These are phyloP conservation scores for Rhinogobius similis DNA, from an alignment of 2,113 vertebrate species.

Conservation along the genomic window DNA sequence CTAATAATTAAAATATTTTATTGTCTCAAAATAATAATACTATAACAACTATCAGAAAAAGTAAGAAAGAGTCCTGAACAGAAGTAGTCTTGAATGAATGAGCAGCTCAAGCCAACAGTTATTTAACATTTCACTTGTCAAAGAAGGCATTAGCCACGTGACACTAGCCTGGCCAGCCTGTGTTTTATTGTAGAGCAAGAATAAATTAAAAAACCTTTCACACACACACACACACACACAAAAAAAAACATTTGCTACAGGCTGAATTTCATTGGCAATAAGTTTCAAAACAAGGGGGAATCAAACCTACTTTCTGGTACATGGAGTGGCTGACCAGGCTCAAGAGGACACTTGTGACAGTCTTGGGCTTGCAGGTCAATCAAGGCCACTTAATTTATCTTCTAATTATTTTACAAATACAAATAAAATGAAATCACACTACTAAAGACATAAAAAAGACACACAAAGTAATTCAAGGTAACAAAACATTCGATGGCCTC, in stretches of 20 bases:
- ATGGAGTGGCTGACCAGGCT: background rate
- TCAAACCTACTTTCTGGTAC: background rate
- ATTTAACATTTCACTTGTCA: background rate
- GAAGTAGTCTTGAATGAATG: background rate
- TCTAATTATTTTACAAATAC: slow-evolving; percentile 14
- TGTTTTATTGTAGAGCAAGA: background rate
- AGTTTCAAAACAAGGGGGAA: background rate
- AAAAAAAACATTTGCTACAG: background rate
- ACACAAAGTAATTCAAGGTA: background rate
- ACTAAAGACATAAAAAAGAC: slow-evolving; percentile 7
- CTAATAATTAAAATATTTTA: slow-evolving; percentile 50
- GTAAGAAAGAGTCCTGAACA: slow-evolving; percentile 22
- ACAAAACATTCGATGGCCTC: slow-evolving; percentile 7
- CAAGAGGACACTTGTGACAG: background rate
- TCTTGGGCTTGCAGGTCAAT: background rate
- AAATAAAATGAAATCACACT: slow-evolving; percentile 32
- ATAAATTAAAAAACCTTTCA: background rate
- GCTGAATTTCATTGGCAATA: background rate
- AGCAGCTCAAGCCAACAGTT: slow-evolving; percentile 12
- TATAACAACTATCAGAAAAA: slow-evolving; percentile 22
- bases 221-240: too few relatives aligned
- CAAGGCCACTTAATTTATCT: background rate
- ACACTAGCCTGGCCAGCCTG: background rate
- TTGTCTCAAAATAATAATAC: slow-evolving; percentile 53
- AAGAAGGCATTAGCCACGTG: background rate